A percentile compares a stretch with the other conserved stretches of the same genome.
Conservation (phyloP, 2,888 invertebrate species). For the Nephrotoma guestfalica region DNA sequence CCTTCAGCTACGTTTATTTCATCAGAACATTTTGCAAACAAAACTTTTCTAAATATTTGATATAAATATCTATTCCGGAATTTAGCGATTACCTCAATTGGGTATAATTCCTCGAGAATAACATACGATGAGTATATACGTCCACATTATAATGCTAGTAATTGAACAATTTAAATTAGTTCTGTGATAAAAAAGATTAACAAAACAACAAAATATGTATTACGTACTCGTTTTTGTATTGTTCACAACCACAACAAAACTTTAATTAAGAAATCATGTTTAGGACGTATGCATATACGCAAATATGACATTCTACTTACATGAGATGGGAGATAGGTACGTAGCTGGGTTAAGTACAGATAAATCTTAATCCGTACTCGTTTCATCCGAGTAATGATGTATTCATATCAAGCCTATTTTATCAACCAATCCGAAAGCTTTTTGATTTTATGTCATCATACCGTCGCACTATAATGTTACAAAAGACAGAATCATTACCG, state of each 20-base stretch:
- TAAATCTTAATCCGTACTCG: neutral
- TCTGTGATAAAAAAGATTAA: neutral
- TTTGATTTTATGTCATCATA: neutral
- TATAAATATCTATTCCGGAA: neutral
- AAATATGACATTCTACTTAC: neutral
- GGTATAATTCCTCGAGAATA: neutral
- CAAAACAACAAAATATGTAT: neutral
- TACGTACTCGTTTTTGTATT: neutral
- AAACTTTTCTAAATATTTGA: neutral
- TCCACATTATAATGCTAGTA: neutral
- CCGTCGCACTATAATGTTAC: neutral
- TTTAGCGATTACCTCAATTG: neutral
- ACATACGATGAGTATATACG: neutral
- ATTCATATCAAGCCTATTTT: neutral
- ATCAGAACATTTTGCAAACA: no score
- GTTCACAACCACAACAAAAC: neutral
- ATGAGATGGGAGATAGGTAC: no score
- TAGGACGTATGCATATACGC: neutral
- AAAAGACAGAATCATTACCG: neutral
- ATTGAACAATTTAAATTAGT: neutral
- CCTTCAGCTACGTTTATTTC: no score
- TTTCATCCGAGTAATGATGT: neutral
- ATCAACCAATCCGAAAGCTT: neutral
- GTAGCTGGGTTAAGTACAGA: neutral
- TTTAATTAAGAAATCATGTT: neutral